A percentile compares a stretch with the other conserved stretches of the same genome.
Evolutionary conservation across 2,888 invertebrate genomes (phyloP).

Genomic region (Thecophora atra): DNA sequence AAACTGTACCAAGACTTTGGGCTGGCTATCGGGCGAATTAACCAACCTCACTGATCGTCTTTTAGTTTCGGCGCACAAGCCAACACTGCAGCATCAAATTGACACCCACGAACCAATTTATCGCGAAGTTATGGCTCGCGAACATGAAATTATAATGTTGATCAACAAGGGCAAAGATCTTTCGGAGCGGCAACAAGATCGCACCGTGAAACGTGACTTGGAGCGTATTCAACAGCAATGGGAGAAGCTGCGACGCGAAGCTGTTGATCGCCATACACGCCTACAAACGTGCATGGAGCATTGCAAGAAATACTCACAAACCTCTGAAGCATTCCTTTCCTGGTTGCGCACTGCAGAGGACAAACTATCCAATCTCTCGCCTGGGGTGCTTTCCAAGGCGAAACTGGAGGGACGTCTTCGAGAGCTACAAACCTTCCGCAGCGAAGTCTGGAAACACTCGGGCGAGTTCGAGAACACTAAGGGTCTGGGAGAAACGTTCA

Average conservation of each 20-base stretch:
- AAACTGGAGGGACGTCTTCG: conserved; percentile 88
- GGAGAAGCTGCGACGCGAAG: conserved; percentile 90
- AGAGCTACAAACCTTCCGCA: conserved; percentile 88
- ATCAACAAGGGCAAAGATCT: conserved; percentile 88
- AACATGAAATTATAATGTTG: conserved; percentile 93
- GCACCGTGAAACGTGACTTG: conserved; percentile 78
- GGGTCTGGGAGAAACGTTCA: conserved; percentile 86
- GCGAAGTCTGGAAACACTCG: conserved; percentile 91
- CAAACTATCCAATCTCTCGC: conserved; percentile 79
- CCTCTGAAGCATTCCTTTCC: conserved; percentile 84
- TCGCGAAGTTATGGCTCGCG: conserved; percentile 85
- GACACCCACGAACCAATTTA: conserved; percentile 90
- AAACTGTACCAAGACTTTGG: conserved; percentile 86
- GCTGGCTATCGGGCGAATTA: conserved; percentile 87
- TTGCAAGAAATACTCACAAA: conserved; percentile 87
- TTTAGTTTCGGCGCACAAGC: conserved; percentile 85
- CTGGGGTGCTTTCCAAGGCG: conserved; percentile 83
- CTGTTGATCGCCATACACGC: conserved; percentile 85
- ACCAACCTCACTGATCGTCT: conserved; percentile 79
- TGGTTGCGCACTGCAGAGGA: conserved; percentile 91
- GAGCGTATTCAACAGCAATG: conserved; percentile 91
- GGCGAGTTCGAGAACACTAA: conserved; percentile 92
- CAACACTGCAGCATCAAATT: conserved; percentile 85
- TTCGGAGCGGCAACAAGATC: conserved; percentile 67
- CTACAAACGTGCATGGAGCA: conserved; percentile 92